Evolutionary conservation across 1,140 invertebrate species (phyloP), one percentile per base, ranked within the genome.

Genomic region (Lanistes nyassanus): DNA sequence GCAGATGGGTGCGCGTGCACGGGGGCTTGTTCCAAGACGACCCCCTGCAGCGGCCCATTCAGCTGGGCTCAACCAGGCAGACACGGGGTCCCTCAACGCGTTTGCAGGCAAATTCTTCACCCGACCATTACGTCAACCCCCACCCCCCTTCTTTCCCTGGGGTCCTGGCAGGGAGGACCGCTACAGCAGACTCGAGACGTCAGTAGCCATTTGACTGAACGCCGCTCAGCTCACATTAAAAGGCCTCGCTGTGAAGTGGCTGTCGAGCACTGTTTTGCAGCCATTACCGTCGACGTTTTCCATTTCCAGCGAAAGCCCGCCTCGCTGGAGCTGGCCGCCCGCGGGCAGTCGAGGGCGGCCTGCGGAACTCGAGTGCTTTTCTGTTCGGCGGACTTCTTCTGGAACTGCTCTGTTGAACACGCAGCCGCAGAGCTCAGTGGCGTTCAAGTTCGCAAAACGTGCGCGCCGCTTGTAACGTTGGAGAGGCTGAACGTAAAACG

Each of bases 31-130:
- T 55, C 1, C 13, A 42, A 67, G 65, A 37, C 42, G 65, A 13
- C 65, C 65, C n/a, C 65, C 65, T 29, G 65, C 36, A 21, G 65
- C 65, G 31, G 3, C n/a, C 56, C 19, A 29, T 23, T 19, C 34
- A 67, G 65, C 5, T 5, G 36, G 65, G 65, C 42, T 31, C 65
- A 67, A 11, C 65, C 39, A 67, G 42, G 65, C 65, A 42, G 65
- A 67, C 34, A 31, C 42, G 42, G 42, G 42, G 42, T 47, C 42
- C 42, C 42, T 13, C 42, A 9, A 9, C 19, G 42, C 42, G 42
- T 47, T 2, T 47, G 42, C 42, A 47, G 42, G 19, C 42, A 47
- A 47, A 16, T 47, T 6, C 42, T 47, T 9, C 19, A 47, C 42
- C 42, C 42, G 42, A 47, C 42, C 42, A 47, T 47, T 16, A 9